Conservation (phyloP, 2,113 vertebrate genomes). For the Bombycilla garrulus region DNA sequence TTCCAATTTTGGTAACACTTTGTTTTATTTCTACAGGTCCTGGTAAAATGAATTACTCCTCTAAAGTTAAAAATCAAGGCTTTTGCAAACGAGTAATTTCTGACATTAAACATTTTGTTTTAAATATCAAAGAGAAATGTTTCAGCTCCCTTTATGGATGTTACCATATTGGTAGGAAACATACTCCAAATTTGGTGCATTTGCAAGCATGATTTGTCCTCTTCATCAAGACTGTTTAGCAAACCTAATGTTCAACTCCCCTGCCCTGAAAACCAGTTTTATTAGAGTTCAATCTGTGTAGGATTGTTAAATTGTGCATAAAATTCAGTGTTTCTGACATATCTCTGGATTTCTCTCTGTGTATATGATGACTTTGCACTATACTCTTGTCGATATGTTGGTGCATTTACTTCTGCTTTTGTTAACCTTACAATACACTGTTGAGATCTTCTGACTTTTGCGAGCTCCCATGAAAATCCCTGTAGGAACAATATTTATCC, state of each 20-base stretch:
- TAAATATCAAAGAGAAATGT: not conserved
- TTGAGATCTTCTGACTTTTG: not conserved
- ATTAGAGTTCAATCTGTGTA: not conserved
- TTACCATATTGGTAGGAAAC: not conserved
- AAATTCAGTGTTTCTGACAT: not conserved
- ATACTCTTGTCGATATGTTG: not conserved
- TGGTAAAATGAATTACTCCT: not conserved
- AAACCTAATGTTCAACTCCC: not conserved
- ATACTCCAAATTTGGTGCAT: not conserved
- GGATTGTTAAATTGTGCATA: not conserved
- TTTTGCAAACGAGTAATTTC: not conserved
- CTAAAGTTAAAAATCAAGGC: not conserved
- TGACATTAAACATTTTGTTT: not conserved
- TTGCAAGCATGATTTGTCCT: not conserved
- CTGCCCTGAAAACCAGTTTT: not conserved
- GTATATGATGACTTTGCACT: not conserved
- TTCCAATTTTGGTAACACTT: not conserved
- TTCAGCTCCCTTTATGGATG: not conserved
- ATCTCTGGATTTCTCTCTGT: not conserved
- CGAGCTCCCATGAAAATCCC: not conserved
- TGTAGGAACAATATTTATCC: not conserved
- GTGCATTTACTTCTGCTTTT: not conserved
- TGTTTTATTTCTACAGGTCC: not conserved
- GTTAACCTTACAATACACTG: fast-evolving
- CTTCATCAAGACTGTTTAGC: not conserved